Base-by-base conservation (phyloP, 1,140 invertebrate species). In the Papilio dardanus region DNA sequence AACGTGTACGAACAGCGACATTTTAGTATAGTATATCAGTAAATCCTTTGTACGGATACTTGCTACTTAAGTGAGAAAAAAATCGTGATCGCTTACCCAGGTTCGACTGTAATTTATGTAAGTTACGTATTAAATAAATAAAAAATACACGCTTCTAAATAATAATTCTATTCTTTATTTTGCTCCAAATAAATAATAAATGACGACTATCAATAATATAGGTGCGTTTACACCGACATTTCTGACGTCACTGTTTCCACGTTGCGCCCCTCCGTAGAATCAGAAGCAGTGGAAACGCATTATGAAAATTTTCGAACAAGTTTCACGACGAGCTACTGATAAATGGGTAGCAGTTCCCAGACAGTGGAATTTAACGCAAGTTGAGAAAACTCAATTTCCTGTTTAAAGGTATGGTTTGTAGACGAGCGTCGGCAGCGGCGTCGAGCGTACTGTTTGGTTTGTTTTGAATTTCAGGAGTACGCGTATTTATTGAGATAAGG, bases 331-430 rank as follows among this genome's bases (percentile, higher is more conserved):
- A 69, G 7, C 67, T 21, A n/a, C 19, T 69, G 67, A 69, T 69
- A 69, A 69, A 69, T 69, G 33, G 19, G 66, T 24, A 69, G 67
- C 67, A 35, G 67, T 69, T 69, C n/a, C 10, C 67, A 69, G 67
- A 69, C 67, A 35, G 35, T 12, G 67, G 19, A 69, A 69, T 69
- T 69, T 69, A 69, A 69, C 67, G 67, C 67, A 69, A 69, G 67
- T 69, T 69, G 67, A 42, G 67, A 69, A 69, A 69, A 69, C 67
- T 69, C 67, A 69, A 69, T 69, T 69, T 69, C 67, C 67, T 69
- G 67, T 40, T 69, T 35, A 35, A 69, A 42, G 67, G 67, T 69
- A 69, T 12, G 19, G 1, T 8, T 19, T 68, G 33, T 21, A 28
- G 21, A 69, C 65, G 19, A 66, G 6, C 62, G 65, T 33, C 65